Conservation (phyloP, 2,888 invertebrate species). For the Incurvaria masculella region DNA sequence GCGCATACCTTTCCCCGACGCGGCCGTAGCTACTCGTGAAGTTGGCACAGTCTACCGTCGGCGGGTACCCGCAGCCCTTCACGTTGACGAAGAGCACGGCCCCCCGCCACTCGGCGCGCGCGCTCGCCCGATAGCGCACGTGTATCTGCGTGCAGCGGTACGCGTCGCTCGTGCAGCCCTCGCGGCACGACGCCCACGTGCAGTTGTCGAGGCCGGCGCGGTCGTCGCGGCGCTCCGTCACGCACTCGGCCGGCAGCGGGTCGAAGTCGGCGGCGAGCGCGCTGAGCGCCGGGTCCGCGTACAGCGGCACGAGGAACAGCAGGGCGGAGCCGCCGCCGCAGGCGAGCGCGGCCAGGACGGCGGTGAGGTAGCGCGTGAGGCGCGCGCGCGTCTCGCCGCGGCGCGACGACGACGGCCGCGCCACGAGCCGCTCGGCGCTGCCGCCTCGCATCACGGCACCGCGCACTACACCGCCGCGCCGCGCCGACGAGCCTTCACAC, state of each 20-base stretch:
- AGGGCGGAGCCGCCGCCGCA: slow-evolving; percentile 47
- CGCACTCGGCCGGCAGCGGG: slow-evolving; percentile 68
- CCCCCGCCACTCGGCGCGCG: slow-evolving; percentile 50
- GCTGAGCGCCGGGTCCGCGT: slow-evolving; percentile 53
- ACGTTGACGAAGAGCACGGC: slow-evolving; percentile 73
- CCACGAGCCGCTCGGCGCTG: slow-evolving; percentile 46
- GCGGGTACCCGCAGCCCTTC: slow-evolving; percentile 82
- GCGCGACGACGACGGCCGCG: slow-evolving; percentile 32
- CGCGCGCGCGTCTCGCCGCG: slow-evolving; percentile 42
- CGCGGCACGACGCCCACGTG: slow-evolving; percentile 76
- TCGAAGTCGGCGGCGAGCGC: slow-evolving; percentile 73
- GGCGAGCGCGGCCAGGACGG: slow-evolving; percentile 40
- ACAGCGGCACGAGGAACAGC: slow-evolving; percentile 48
- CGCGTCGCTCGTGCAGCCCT: slow-evolving; percentile 78
- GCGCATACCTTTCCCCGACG: slow-evolving; percentile 64
- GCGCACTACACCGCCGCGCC: not conserved
- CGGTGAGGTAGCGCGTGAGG: slow-evolving; percentile 44
- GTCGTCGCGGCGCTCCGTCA: slow-evolving; percentile 68
- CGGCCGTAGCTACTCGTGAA: slow-evolving; percentile 69
- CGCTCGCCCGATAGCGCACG: slow-evolving; percentile 55
- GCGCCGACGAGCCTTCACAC: not conserved
- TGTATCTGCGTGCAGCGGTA: slow-evolving; percentile 67
- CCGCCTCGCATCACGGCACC: slow-evolving; percentile 41
- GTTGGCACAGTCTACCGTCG: slow-evolving; percentile 70
- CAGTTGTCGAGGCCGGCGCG: slow-evolving; percentile 73